Evolutionary conservation across 2,113 vertebrate genomes (phyloP).

Genomic region (Aspidoscelis tigris): DNA sequence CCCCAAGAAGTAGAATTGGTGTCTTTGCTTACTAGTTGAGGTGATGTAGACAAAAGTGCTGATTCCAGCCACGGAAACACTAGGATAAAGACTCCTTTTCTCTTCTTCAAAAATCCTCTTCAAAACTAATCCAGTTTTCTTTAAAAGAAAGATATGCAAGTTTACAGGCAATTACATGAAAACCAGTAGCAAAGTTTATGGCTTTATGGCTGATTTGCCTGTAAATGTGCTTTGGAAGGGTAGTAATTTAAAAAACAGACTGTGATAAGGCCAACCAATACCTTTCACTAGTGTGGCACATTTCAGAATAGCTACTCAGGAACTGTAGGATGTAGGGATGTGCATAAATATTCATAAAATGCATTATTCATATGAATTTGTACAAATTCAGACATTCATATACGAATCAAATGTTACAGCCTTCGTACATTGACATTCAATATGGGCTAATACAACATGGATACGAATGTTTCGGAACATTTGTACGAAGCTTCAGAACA

Average conservation of each 20-base stretch:
- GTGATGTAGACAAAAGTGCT: conserved; percentile 60
- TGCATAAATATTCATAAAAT: too few species aligned
- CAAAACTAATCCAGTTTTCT: conserved; percentile 47
- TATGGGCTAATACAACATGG: too few species aligned
- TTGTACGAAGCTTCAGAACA: too few species aligned
- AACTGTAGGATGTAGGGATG: background rate
- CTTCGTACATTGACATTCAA: too few species aligned
- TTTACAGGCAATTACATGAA: conserved; percentile 46
- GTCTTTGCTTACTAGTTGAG: conserved; percentile 63
- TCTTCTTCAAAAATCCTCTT: conserved; percentile 35
- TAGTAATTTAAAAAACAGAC: conserved; percentile 24
- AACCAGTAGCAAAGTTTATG: conserved; percentile 19
- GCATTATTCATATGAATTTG: too few species aligned
- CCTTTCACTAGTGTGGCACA: fast-evolving
- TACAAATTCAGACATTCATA: too few species aligned
- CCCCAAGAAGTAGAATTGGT: background rate
- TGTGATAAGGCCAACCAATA: fast-evolving
- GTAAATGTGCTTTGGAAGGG: conserved; percentile 11
- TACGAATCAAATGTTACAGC: too few species aligned
- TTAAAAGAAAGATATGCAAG: conserved; percentile 15
- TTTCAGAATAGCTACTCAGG: background rate
- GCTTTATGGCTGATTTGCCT: conserved; percentile 30
- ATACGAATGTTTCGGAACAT: too few species aligned
- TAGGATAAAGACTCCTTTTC: conserved; percentile 38
- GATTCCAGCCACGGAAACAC: conserved; percentile 33